Percentiles rank a stretch among this genome's conserved stretches.
These are phyloP conservation scores for Druon quercuslanigerum DNA, from an alignment of 1,140 invertebrate species.

Conservation along the genomic window DNA sequence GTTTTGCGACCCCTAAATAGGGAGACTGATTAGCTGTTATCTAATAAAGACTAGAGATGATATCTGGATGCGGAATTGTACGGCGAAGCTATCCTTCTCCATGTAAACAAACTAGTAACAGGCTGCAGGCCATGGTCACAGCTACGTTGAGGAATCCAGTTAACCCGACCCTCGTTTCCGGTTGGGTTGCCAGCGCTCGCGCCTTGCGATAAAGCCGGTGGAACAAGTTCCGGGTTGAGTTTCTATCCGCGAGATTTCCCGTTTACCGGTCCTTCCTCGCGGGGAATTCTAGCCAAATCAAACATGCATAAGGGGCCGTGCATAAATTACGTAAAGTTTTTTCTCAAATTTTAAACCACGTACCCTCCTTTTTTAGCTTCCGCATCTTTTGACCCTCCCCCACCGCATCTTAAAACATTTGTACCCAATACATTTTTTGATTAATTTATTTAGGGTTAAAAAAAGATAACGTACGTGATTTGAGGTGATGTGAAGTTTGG, in stretches of 20 bases:
- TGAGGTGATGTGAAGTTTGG: too few relatives aligned
- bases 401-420: too few relatives aligned
- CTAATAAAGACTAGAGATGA: constrained; percentile 23
- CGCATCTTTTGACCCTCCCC: too few relatives aligned
- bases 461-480: too few relatives aligned
- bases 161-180: constrained; percentile 28
- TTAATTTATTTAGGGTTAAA: too few relatives aligned
- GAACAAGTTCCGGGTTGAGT: constrained; percentile 20
- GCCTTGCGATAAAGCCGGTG: constrained; percentile 16
- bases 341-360: too few relatives aligned
- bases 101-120: constrained; percentile 28
- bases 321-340: too few relatives aligned
- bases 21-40: constrained; percentile 24
- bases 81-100: constrained; percentile 17
- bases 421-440: too few relatives aligned
- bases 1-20: constrained; percentile 10
- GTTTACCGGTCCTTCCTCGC: constrained; percentile 3
- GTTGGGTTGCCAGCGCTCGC: not conserved
- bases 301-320: not conserved
- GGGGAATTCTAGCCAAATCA: not conserved
- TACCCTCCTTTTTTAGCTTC: too few relatives aligned
- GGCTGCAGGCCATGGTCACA: constrained; percentile 11
- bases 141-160: constrained; percentile 21
- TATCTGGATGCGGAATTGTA: constrained; percentile 24
- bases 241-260: constrained; percentile 31